Evolutionary conservation across 2,888 invertebrate species (phyloP).

Genomic region (Nemapogon koenigi): DNA sequence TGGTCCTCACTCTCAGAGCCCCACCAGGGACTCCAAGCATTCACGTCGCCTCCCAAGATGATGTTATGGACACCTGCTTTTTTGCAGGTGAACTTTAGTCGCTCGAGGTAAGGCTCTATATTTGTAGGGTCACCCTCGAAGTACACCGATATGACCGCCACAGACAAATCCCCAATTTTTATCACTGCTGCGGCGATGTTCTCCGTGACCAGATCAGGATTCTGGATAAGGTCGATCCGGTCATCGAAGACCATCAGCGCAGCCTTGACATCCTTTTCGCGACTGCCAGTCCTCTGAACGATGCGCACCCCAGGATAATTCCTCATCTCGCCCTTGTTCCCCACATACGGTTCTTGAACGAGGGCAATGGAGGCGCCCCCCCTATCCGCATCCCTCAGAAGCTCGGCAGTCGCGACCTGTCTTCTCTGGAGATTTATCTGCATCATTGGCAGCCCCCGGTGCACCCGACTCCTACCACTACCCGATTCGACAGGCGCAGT

Average conservation of each 20-base stretch:
- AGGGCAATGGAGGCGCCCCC: background rate
- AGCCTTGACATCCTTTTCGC: constrained; percentile 19
- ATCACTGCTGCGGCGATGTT: constrained; percentile 16
- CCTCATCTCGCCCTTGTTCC: background rate
- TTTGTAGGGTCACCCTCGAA: constrained; percentile 16
- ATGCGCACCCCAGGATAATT: constrained; percentile 12
- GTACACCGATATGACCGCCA: constrained; percentile 18
- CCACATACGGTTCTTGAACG: background rate
- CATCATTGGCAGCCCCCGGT: background rate
- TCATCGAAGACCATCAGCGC: constrained; percentile 18
- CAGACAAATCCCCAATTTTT: constrained; percentile 7
- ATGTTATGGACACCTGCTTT: background rate
- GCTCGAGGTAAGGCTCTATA: constrained; percentile 13
- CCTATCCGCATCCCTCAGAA: background rate
- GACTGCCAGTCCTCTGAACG: constrained; percentile 18
- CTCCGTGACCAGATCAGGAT: constrained; percentile 19
- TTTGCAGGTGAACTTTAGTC: no score
- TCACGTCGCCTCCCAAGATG: constrained; percentile 11
- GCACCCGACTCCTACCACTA: no score
- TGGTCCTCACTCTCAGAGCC: constrained; percentile 9
- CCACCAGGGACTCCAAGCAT: constrained; percentile 13
- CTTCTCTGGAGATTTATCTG: background rate
- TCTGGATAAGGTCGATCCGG: constrained; percentile 14
- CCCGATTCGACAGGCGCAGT: no score
- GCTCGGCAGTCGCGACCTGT: background rate